Conservation (phyloP, 2,888 invertebrate species). For the Cantharis rufa region DNA sequence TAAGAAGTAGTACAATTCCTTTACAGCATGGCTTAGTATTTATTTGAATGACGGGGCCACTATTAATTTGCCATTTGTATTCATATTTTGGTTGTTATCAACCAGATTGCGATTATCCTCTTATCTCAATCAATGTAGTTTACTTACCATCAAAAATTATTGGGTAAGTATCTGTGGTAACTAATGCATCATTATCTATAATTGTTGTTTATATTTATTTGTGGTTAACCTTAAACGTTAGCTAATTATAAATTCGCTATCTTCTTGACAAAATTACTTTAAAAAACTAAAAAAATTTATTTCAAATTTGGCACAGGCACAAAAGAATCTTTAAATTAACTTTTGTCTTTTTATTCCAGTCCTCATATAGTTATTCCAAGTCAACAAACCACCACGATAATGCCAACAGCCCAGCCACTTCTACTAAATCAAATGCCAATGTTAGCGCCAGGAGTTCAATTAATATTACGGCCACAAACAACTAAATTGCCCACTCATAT, state of each 20-base stretch:
- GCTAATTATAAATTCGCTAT: not conserved
- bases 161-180: not conserved
- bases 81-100: not conserved
- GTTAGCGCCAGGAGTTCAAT: conserved; percentile 67
- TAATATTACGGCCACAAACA: conserved; percentile 70
- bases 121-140: not conserved
- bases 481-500: conserved; percentile 55
- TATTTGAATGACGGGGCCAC: not conserved
- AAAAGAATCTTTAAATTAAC: no score
- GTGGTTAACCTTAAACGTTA: not conserved
- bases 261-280: no score
- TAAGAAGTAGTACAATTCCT: no score
- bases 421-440: conserved; percentile 55
- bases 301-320: no score
- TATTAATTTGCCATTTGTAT: not conserved
- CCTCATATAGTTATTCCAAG: conserved; percentile 54
- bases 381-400: conserved; percentile 49
- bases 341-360: conserved; percentile 36
- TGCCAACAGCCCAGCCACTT: conserved; percentile 53
- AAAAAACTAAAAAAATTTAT: no score
- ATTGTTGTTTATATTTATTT: not conserved
- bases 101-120: not conserved
- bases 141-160: no score
- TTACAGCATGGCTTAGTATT: no score
- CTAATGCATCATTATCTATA: not conserved